Conservation (phyloP, 2,888 invertebrate genomes). For the Plusia festucae region DNA sequence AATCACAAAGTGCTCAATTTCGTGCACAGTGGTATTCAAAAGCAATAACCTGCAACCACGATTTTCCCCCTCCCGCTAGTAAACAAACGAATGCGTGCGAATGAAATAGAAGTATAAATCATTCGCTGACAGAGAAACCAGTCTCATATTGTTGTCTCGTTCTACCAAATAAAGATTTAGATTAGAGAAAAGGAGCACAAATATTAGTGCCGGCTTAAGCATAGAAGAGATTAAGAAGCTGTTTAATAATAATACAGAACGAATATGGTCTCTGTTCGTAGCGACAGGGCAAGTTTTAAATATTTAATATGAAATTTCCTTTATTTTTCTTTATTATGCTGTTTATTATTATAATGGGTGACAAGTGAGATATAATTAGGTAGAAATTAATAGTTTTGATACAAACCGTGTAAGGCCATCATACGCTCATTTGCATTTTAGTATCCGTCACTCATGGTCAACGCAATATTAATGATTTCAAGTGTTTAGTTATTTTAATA, state of each 20-base stretch:
- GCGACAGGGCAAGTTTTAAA: constrained; percentile 84
- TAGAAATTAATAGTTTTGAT: constrained; percentile 73
- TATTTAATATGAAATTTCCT: constrained; percentile 88
- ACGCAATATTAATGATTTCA: constrained; percentile 48
- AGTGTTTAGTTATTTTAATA: constrained; percentile 36
- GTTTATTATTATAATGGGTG: constrained; percentile 77
- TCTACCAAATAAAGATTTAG: constrained; percentile 64
- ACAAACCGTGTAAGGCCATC: constrained; percentile 58
- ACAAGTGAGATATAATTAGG: constrained; percentile 78
- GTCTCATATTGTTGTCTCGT: constrained; percentile 64
- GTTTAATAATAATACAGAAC: constrained; percentile 86
- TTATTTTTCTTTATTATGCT: constrained; percentile 78
- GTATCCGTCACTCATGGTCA: constrained; percentile 49
- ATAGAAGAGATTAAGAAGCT: constrained; percentile 85
- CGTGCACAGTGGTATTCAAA: constrained; percentile 31
- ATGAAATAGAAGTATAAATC: constrained; percentile 72
- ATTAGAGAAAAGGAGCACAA: constrained; percentile 70
- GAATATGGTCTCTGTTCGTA: constrained; percentile 85
- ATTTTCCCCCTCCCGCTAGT: constrained; percentile 78
- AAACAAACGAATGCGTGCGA: constrained; percentile 69
- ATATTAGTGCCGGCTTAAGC: constrained; percentile 61
- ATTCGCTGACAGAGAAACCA: constrained; percentile 56
- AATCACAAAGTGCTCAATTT: constrained; percentile 39
- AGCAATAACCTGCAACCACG: constrained; percentile 75
- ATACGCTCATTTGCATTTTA: constrained; percentile 63